Percentiles rank a stretch among this genome's conserved stretches.
Evolutionary conservation across 2,888 invertebrate genomes (phyloP).

Genomic region (Cryptocheilus praepositus): DNA sequence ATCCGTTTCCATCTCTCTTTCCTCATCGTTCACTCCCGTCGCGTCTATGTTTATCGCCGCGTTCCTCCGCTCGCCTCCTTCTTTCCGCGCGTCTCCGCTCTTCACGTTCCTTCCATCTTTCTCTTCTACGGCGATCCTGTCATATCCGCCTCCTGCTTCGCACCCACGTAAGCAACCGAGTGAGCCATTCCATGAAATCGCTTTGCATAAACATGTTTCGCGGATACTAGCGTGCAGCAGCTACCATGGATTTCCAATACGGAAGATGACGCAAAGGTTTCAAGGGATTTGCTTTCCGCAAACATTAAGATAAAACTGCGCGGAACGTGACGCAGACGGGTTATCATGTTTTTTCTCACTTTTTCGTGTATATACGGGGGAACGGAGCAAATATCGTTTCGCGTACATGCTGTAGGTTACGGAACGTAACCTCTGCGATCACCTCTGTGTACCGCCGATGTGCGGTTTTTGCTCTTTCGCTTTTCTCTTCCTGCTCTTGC

Average conservation of each 20-base stretch:
- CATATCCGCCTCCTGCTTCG: slow-evolving; percentile 15
- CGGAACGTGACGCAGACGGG: background rate
- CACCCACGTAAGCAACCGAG: slow-evolving; percentile 27
- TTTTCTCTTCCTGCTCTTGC: too few relatives aligned
- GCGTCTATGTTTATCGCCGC: too few relatives aligned
- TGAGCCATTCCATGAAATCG: slow-evolving; percentile 51
- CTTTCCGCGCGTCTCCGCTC: background rate
- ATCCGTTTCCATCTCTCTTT: background rate
- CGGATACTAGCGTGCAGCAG: slow-evolving; percentile 30
- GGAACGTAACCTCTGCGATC: background rate
- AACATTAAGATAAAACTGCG: slow-evolving; percentile 50
- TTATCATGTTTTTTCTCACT: background rate
- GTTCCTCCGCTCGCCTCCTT: background rate
- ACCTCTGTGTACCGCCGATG: background rate
- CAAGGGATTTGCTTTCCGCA: slow-evolving; percentile 36
- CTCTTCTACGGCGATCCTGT: slow-evolving; percentile 2
- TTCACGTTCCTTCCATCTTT: background rate
- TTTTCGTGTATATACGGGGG: background rate
- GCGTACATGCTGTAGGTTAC: too few relatives aligned
- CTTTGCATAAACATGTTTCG: slow-evolving; percentile 60
- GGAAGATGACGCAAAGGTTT: slow-evolving; percentile 46
- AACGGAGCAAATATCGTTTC: too few relatives aligned
- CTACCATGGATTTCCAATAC: slow-evolving; percentile 53
- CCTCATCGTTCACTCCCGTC: background rate
- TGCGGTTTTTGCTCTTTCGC: background rate